A percentile compares a stretch with the other conserved stretches of the same genome.
These are phyloP conservation scores for Hypselothyrea guttata DNA, from an alignment of 2,888 invertebrate species.

Conservation along the genomic window DNA sequence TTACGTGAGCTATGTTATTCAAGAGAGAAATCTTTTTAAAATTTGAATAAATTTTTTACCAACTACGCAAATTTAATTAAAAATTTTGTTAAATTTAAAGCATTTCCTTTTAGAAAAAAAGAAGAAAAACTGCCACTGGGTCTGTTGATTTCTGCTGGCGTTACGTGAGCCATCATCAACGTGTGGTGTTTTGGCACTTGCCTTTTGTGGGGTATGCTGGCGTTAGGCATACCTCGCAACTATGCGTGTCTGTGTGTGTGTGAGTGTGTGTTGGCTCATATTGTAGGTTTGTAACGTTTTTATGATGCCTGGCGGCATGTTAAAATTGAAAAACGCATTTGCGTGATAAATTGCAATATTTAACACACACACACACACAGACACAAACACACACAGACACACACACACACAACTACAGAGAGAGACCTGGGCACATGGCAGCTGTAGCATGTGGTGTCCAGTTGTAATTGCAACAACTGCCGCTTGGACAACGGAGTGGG, in stretches of 20 bases:
- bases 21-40: too few species aligned
- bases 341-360: constrained; percentile 83
- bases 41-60: too few species aligned
- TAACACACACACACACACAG: constrained; percentile 72
- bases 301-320: constrained; percentile 82
- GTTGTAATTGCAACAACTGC: constrained; percentile 73
- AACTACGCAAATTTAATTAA: too few species aligned
- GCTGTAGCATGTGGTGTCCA: constrained; percentile 73
- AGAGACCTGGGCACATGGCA: constrained; percentile 54
- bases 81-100: too few species aligned
- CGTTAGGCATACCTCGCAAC: constrained; percentile 8
- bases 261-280: constrained; percentile 60
- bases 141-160: constrained; percentile 21
- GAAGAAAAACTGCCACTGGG: background rate
- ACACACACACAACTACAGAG: constrained; percentile 12
- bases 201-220: constrained; percentile 22
- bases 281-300: constrained; percentile 77
- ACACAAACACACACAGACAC: constrained; percentile 23
- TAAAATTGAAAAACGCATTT: constrained; percentile 82
- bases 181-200: constrained; percentile 40
- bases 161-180: constrained; percentile 57
- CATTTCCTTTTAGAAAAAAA: too few species aligned
- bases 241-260: constrained; percentile 19
- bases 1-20: too few species aligned
- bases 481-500: constrained; percentile 29